A percentile compares a stretch with the other conserved stretches of the same genome.
These are phyloP conservation scores for Rattus norvegicus DNA, from an alignment of 2,113 vertebrate species.

Conservation along the genomic window DNA sequence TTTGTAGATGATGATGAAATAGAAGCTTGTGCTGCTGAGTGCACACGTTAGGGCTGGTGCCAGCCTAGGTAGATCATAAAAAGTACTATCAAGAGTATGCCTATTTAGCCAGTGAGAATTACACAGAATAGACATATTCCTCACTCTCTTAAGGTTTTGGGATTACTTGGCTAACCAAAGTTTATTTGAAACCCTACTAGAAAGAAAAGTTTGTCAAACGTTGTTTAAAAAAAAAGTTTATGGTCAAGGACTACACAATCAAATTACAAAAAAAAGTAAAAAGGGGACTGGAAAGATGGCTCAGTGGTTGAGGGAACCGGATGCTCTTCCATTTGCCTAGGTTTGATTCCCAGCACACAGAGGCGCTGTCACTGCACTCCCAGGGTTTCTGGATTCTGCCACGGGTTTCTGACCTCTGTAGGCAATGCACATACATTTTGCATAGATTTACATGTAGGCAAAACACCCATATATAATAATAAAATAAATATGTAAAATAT, in stretches of 20 bases:
- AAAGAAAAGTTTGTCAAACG: slow-evolving; percentile 51
- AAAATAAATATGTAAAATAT: neutral
- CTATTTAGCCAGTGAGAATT: slow-evolving; percentile 19
- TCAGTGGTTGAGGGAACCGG: neutral
- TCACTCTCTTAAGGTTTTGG: slow-evolving; percentile 35
- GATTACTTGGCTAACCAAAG: slow-evolving; percentile 37
- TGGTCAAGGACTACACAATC: neutral
- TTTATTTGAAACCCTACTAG: slow-evolving; percentile 43
- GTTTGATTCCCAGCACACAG: neutral
- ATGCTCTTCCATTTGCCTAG: neutral
- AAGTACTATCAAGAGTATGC: slow-evolving; percentile 1
- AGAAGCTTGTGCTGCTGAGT: neutral
- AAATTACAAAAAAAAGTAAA: neutral
- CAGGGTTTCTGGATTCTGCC: neutral
- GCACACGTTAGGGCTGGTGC: neutral
- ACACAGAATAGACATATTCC: slow-evolving; percentile 22
- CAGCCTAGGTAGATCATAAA: slow-evolving; percentile 49
- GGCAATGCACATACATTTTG: neutral
- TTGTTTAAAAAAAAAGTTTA: neutral
- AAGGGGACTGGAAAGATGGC: neutral
- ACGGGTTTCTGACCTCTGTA: no score
- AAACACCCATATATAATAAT: neutral
- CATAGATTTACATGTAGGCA: neutral
- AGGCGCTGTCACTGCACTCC: neutral
- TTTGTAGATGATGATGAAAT: slow-evolving; percentile 31